These are phyloP conservation scores for Nemotelus nigrinus DNA, from an alignment of 2,888 invertebrate genomes.

Conservation along the genomic window DNA sequence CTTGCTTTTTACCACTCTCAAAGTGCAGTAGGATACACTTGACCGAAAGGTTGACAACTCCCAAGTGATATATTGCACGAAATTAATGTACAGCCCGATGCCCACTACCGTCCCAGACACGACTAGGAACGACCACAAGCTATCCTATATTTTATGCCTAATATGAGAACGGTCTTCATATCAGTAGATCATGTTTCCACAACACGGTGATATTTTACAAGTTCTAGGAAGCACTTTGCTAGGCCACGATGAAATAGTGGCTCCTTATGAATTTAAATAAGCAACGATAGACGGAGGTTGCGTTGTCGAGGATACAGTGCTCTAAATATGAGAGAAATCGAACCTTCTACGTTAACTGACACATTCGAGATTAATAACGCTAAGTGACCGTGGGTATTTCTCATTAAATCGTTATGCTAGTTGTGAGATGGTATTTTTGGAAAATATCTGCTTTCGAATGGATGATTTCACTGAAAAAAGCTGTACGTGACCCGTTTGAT, in stretches of 20 bases:
- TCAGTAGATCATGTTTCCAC: constrained; percentile 35
- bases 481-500: too few relatives aligned
- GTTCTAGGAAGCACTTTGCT: constrained; percentile 29
- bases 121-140: not conserved
- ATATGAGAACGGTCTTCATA: constrained; percentile 31
- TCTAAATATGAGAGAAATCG: constrained; percentile 22
- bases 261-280: constrained; percentile 43
- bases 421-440: too few relatives aligned
- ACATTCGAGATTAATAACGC: constrained; percentile 32
- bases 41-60: constrained; percentile 43
- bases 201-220: constrained; percentile 25
- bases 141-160: constrained; percentile 32
- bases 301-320: not conserved
- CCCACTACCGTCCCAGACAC: constrained; percentile 22
- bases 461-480: too few relatives aligned
- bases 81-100: constrained; percentile 36
- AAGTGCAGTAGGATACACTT: constrained; percentile 42
- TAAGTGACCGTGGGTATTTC: constrained; percentile 35
- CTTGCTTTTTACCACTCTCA: constrained; percentile 24
- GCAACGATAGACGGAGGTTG: constrained; percentile 7
- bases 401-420: constrained; percentile 2
- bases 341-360: constrained; percentile 26
- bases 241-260: constrained; percentile 35
- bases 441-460: too few relatives aligned
- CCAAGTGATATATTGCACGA: constrained; percentile 36